Conservation (phyloP, 2,113 vertebrate species). For the Pygoscelis adeliae region DNA sequence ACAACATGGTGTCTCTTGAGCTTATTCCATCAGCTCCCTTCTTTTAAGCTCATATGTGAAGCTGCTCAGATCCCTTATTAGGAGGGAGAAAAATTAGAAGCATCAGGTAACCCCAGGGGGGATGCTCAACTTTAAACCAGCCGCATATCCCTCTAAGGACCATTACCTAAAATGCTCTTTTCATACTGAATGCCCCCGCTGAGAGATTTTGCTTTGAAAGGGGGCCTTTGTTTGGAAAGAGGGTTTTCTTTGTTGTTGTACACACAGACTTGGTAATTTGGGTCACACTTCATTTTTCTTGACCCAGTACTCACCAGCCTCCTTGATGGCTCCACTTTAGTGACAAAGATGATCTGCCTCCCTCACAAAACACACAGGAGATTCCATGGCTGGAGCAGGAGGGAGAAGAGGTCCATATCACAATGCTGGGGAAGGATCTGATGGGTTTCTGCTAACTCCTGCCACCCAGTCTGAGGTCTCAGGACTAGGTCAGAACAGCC, state of each 20-base stretch:
- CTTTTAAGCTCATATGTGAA: background rate
- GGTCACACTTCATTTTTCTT: background rate
- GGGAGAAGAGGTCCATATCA: background rate
- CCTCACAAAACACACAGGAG: background rate
- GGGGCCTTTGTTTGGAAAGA: background rate
- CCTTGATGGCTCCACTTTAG: background rate
- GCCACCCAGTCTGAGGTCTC: background rate
- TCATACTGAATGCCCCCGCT: background rate
- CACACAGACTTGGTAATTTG: background rate
- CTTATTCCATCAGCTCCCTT: background rate
- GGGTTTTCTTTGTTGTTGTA: background rate
- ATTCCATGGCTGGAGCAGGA: background rate
- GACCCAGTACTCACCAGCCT: background rate
- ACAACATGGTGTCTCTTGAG: background rate
- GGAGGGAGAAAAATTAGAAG: background rate
- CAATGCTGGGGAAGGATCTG: rapidly evolving
- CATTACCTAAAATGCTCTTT: background rate
- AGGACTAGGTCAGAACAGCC: background rate
- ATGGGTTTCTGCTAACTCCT: background rate
- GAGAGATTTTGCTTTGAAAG: background rate
- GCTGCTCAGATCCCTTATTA: background rate
- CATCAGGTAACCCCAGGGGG: background rate
- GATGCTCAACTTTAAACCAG: background rate
- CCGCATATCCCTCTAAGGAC: background rate
- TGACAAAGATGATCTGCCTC: background rate